Evolutionary conservation across 2,888 invertebrate species (phyloP).

Genomic region (Odontocolon sp.): DNA sequence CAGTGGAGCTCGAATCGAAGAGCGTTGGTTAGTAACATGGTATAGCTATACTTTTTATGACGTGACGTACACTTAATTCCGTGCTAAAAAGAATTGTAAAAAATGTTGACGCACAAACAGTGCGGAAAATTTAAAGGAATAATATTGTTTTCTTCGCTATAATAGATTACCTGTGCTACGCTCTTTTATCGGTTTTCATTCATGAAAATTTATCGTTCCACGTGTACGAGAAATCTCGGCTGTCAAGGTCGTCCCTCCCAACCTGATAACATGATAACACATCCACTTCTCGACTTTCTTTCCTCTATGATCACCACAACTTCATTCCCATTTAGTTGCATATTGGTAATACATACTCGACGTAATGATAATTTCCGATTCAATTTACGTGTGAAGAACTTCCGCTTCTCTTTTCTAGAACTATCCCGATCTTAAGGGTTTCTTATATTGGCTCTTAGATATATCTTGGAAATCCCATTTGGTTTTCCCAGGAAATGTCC

Average conservation of each 20-base stretch:
- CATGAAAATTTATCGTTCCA: conserved; percentile 38
- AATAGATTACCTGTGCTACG: neutral
- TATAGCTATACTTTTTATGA: no score
- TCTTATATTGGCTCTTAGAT: neutral
- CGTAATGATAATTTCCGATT: neutral
- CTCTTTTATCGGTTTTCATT: neutral
- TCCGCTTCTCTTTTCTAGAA: neutral
- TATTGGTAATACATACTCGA: neutral
- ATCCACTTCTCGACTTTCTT: conserved; percentile 25
- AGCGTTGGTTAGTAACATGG: no score
- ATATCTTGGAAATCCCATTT: neutral
- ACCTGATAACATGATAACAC: conserved; percentile 46
- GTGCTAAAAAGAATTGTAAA: no score
- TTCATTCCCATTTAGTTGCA: conserved; percentile 14
- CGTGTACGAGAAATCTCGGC: conserved; percentile 42
- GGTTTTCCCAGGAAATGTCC: neutral
- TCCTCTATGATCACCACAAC: neutral
- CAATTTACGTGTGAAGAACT: conserved; percentile 9
- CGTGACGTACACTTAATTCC: no score
- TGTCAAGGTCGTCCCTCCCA: conserved; percentile 46
- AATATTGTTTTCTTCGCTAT: neutral
- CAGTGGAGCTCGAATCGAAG: no score
- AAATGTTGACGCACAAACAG: no score
- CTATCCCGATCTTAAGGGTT: neutral
- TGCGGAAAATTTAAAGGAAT: neutral